A percentile compares a stretch with the other conserved stretches of the same genome.
phyloP scores from a whole-genome alignment of 1,140 invertebrate species.

The Brachionus calyciflorus region DNA sequence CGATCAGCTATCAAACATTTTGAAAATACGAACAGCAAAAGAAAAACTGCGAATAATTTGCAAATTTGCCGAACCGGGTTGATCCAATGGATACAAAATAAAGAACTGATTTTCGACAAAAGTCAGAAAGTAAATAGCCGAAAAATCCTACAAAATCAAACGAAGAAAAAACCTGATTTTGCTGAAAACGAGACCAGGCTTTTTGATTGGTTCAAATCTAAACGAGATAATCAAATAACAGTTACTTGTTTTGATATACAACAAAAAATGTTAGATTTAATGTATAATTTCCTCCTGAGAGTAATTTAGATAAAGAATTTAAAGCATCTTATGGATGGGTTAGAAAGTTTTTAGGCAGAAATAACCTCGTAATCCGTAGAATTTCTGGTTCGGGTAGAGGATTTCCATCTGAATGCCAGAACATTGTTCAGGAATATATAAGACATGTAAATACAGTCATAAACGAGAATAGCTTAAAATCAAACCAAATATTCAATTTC shows the following conservation, averaged over 20 bases:
- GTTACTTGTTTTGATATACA: not conserved
- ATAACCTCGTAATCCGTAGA: not conserved
- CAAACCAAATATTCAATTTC: not conserved
- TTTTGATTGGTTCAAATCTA: not conserved
- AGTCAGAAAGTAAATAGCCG: not conserved
- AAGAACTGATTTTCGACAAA: not conserved
- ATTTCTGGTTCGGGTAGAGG: not conserved
- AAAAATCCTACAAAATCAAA: not conserved
- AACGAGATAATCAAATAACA: not conserved
- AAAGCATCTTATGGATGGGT: not conserved
- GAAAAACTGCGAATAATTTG: not conserved
- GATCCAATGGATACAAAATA: not conserved
- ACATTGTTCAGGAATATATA: conserved; percentile 17
- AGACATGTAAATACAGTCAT: not conserved
- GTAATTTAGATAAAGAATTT: not conserved
- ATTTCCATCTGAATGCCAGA: not conserved
- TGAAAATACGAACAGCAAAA: not conserved
- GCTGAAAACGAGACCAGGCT: not conserved
- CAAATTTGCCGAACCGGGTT: not conserved
- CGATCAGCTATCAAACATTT: not conserved
- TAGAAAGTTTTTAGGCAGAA: not conserved
- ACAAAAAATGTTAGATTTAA: not conserved
- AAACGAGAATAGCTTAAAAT: not conserved
- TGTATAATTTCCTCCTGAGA: not conserved
- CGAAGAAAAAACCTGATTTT: not conserved